A percentile compares a stretch with the other conserved stretches of the same genome.
Evolutionary conservation across 1,140 invertebrate species (phyloP).

Genomic region (Trissolcus basalis): DNA sequence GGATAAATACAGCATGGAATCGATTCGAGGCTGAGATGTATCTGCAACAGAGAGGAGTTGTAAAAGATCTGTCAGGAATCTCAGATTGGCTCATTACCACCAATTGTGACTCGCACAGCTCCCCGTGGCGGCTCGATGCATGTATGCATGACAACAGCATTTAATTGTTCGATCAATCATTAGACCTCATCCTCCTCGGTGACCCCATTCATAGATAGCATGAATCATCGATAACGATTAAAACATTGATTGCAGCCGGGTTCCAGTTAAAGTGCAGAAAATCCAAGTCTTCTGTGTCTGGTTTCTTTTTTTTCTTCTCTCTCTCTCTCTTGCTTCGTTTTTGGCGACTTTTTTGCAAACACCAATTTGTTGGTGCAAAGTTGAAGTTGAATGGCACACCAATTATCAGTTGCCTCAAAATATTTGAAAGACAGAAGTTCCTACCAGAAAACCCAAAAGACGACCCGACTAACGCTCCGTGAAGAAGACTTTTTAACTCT

Average conservation of each 20-base stretch:
- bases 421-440: too few species aligned
- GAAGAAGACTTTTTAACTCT: too few species aligned
- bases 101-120: conserved; percentile 70
- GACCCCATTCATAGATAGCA: conserved; percentile 51
- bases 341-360: too few species aligned
- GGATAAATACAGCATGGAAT: conserved; percentile 58
- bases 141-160: conserved; percentile 70
- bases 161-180: conserved; percentile 76
- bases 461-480: too few species aligned
- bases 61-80: conserved; percentile 63
- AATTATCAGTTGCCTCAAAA: too few species aligned
- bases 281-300: too few species aligned
- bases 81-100: conserved; percentile 73
- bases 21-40: conserved; percentile 24
- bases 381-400: conserved; percentile 1
- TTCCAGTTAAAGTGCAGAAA: too few species aligned
- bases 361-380: too few species aligned
- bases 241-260: conserved; percentile 25
- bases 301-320: too few species aligned
- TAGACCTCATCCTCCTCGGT: conserved; percentile 50
- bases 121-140: conserved; percentile 65
- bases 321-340: too few species aligned
- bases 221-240: conserved; percentile 47
- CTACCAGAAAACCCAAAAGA: neutral
- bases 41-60: conserved; percentile 63